Base-by-base conservation (phyloP, 2,888 invertebrate genomes). In the Microctonus brassicae region DNA sequence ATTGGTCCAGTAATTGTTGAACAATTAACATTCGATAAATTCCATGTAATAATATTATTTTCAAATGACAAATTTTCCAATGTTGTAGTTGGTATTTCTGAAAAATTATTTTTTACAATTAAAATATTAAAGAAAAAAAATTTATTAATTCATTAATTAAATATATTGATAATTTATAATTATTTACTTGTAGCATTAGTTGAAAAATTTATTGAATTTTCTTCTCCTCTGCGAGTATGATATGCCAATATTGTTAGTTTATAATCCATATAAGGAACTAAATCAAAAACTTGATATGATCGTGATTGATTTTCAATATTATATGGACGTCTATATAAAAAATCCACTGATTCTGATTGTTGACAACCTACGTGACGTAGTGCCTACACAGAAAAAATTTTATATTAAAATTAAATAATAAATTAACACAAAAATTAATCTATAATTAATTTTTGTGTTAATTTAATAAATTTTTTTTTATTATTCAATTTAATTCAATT, bases 1-100 rank as follows among this genome's bases (percentile, higher is more conserved):
- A 80, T 70, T 0, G 73, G 36, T 0, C 83, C 83, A 10, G 78
- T 75, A 47, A 81, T 80, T 1, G 67, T 75, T 2, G 69, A 71
- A 26, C 83, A 83, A 74, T 81, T 47, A 5, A 17, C 74, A n/a
- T 33, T 29, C 3, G 83, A 81, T 0, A 39, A 24, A 3, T 71
- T n/a, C 83, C 83, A 83, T 6, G 5, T 22, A 0, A 78, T 47
- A 13, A 20, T 58, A 13, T 69, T 57, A 20, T 69, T 0, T 20
- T 75, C 4, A 0, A 76, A 5, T 22, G 10, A 70, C 1, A 81
- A 20, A 58, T 80, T 67, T 2, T 52, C 68, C 60, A 76, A 75
- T 1, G 62, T 20, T n/a, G 77, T 77, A 0, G 71, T 77, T n/a
- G 82, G 79, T 7, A 70, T 75, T 2, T 76, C 83, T 83, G 17